Percentiles rank a stretch among this genome's conserved stretches.
These are phyloP conservation scores for Colinus virginianus DNA, from an alignment of 2,113 vertebrate genomes.

Conservation along the genomic window DNA sequence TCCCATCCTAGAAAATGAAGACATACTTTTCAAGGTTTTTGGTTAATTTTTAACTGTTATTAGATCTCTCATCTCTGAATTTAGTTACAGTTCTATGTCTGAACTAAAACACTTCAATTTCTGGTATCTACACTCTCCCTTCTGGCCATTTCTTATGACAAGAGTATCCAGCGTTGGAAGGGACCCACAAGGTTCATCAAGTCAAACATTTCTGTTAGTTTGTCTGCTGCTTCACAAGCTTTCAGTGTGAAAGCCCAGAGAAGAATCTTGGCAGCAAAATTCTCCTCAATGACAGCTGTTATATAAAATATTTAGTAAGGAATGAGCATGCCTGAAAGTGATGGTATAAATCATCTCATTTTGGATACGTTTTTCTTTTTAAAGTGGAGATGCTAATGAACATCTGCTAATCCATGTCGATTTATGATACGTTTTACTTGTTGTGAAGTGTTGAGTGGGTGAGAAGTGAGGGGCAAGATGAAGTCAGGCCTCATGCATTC, in stretches of 20 bases:
- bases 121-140: conserved; percentile 12
- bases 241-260: background rate
- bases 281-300: conserved; percentile 49
- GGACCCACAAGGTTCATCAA: background rate
- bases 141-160: background rate
- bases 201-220: background rate
- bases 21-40: background rate
- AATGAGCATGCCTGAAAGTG: conserved; percentile 37
- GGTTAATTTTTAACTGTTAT: background rate
- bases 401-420: conserved; percentile 29
- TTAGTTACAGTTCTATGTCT: background rate
- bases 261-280: conserved; percentile 38
- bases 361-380: conserved; percentile 34
- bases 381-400: conserved; percentile 17
- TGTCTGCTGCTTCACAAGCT: conserved; percentile 7
- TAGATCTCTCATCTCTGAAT: background rate
- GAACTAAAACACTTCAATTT: conserved; percentile 18
- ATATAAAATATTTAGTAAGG: conserved; percentile 33
- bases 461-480: background rate
- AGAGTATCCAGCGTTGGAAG: background rate
- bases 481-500: background rate
- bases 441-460: background rate
- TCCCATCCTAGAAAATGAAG: background rate
- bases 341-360: conserved; percentile 56
- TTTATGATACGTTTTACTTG: background rate